Base-by-base conservation (phyloP, 2,888 invertebrate genomes). In the Cerastoderma edule region DNA sequence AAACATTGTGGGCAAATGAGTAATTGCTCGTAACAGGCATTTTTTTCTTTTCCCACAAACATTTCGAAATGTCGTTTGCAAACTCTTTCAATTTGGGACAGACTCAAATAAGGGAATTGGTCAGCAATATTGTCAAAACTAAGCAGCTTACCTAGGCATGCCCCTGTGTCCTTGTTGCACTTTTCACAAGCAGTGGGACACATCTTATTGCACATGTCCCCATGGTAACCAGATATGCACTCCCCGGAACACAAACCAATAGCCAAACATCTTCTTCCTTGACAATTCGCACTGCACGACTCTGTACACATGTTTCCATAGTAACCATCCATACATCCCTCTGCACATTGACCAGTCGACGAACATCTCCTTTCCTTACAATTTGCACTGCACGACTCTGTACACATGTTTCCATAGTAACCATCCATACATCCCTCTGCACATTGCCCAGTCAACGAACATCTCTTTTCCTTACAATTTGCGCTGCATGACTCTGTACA, bases 141-240 rank as follows among this genome's bases (percentile, higher is more conserved):
- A 32, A 50, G 5, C 10, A 50, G 28, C 19, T 2, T n/a, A n/a
- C n/a, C n/a, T n/a, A n/a, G 22, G 39, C 60, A 60, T 32, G 10
- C 27, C 13, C 60, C 60, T 39, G 60, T 60, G 13, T 10, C 4
- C 32, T 30, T 44, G 8, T 69, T 27, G 44, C 75, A 76, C 5
- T 32, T 30, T 1, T 19, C 19, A 48, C 79, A 79, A 16, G 50
- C 64, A 33, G 8, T 22, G 10, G 48, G 53, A 46, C 79, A 79
- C 19, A 2, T 13, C 28, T 50, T 30, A 13, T 13, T 33, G 39
- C 75, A 79, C n/a, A 32, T 24, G 2, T 48, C 22, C 4, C 75
- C 72, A 60, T 72, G 53, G 60, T 24, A 75, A 8, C 79, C 75
- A 19, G 27, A 3, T 2, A 48, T 24, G 56, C 78, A 78, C 22